A percentile compares a stretch with the other conserved stretches of the same genome.
Conservation (phyloP, 2,797 vertebrate species). For the Epinephelus coioides region DNA sequence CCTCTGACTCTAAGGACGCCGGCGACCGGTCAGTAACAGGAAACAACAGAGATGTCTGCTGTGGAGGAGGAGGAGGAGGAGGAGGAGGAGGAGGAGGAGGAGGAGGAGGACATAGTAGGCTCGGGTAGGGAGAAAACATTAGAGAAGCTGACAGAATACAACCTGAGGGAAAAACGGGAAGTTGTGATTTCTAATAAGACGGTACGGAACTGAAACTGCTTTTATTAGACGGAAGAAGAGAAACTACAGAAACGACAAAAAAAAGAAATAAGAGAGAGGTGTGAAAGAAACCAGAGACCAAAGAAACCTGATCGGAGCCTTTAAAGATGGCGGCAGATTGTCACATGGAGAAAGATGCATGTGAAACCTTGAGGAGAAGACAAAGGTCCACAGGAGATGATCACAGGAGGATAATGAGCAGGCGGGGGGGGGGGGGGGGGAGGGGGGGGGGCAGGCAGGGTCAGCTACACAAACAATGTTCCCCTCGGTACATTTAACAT, state of each 20-base stretch:
- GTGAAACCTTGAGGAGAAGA: slow-evolving; percentile 14
- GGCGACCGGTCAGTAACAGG: slow-evolving; percentile 55
- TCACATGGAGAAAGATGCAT: background rate
- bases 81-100: background rate
- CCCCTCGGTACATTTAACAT: slow-evolving; percentile 74
- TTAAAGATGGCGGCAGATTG: background rate
- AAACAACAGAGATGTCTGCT: slow-evolving; percentile 13
- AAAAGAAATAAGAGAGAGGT: no score
- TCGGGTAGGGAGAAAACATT: no score
- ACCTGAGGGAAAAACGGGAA: no score
- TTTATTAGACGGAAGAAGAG: background rate
- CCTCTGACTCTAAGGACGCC: slow-evolving; percentile 48
- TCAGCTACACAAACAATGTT: slow-evolving; percentile 74
- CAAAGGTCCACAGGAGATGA: slow-evolving; percentile 2
- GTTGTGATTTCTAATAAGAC: no score
- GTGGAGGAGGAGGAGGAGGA: background rate
- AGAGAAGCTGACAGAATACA: no score
- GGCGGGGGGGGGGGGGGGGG: background rate
- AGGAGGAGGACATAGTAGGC: no score
- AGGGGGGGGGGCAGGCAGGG: slow-evolving; percentile 1
- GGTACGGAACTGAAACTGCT: background rate
- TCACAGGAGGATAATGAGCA: slow-evolving; percentile 39
- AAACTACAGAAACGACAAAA: no score
- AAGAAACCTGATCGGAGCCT: no score
- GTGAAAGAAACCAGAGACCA: background rate